These are phyloP conservation scores for Cacatua alba DNA, from an alignment of 2,113 vertebrate species.

Conservation along the genomic window DNA sequence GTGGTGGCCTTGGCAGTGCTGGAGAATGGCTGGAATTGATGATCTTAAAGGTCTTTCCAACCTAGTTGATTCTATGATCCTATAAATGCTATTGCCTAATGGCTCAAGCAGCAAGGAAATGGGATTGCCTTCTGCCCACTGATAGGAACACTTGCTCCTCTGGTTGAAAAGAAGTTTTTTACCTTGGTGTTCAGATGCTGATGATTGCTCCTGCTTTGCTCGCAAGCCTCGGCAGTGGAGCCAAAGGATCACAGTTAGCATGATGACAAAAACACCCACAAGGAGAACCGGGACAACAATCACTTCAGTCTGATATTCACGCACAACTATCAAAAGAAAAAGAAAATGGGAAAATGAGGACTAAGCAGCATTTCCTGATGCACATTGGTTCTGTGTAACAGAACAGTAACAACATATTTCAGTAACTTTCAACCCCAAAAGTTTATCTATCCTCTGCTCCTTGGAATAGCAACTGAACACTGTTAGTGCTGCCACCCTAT, in stretches of 20 bases:
- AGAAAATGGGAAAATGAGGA: not conserved
- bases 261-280: conserved; percentile 68
- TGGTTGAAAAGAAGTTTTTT: not conserved
- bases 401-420: not conserved
- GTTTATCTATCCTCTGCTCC: not conserved
- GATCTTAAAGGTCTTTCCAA: not conserved
- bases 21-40: not conserved
- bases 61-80: not conserved
- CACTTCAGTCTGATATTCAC: conserved; percentile 71
- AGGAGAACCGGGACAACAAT: conserved; percentile 75
- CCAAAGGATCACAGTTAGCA: conserved; percentile 76
- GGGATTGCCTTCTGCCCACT: not conserved
- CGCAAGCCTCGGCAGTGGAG: conserved; percentile 72
- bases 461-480: not conserved
- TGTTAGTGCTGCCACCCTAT: not conserved
- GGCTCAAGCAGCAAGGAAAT: not conserved
- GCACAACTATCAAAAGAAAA: conserved; percentile 56
- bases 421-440: not conserved
- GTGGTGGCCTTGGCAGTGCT: not conserved
- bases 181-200: not conserved
- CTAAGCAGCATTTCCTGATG: not conserved
- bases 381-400: not conserved
- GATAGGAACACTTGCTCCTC: not conserved
- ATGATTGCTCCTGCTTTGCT: conserved; percentile 22
- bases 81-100: not conserved